A percentile compares a stretch with the other conserved stretches of the same genome.
Conservation (phyloP, 2,797 vertebrate genomes). For the Telmatherina bonti region DNA sequence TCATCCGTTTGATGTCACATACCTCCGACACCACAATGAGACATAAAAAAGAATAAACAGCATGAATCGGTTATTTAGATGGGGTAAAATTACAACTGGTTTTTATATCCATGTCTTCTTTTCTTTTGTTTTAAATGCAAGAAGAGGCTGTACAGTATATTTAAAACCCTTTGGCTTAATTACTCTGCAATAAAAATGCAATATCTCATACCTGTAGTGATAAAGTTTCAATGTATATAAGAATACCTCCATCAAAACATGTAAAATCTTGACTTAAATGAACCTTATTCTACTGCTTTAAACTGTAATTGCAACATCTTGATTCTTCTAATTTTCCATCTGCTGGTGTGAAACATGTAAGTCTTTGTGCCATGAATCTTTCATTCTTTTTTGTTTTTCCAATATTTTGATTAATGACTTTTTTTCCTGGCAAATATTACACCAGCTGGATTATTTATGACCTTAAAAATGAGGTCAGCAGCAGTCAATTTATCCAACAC, state of each 20-base stretch:
- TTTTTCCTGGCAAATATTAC: background rate
- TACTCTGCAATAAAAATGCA: background rate
- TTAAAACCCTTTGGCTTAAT: background rate
- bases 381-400: background rate
- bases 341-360: no score
- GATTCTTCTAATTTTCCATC: no score
- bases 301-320: no score
- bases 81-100: background rate
- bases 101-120: background rate
- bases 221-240: background rate
- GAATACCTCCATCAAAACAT: background rate
- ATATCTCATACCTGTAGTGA: no score
- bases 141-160: background rate
- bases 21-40: background rate
- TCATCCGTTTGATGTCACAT: conserved; percentile 26
- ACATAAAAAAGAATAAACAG: background rate
- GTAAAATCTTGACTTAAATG: no score
- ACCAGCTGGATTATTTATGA: background rate
- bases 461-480: conserved; percentile 1
- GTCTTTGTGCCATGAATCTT: background rate
- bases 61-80: background rate
- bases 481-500: background rate
- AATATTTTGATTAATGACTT: background rate
- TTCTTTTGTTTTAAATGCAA: background rate
- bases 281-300: no score